Evolutionary conservation across 2,113 vertebrate species (phyloP), one percentile per base, ranked within the genome.

Genomic region (Eulemur rufifrons): DNA sequence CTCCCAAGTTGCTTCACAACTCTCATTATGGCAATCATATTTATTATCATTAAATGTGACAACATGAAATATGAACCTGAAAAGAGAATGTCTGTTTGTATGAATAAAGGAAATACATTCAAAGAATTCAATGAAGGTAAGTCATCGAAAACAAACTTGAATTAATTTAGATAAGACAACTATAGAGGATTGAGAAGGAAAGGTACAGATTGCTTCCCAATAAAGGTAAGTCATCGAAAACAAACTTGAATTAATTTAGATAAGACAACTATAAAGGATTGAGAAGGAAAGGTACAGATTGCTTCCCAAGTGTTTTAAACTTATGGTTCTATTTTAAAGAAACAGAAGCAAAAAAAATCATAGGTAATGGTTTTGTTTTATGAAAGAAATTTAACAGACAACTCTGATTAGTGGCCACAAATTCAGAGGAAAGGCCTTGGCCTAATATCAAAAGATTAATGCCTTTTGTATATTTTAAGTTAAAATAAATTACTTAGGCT

Each of bases 31-130:
- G 84, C 50, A 47, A 45, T 77, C n/a, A 42, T 50, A 61, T 29
- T 50, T 87, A 68, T 52, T 68, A 56, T 9, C n/a, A 74, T 84
- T 81, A 77, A 78, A 83, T 66, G 29, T 61, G 87, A 89, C 45
- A 68, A 68, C 2, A 42, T 63, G 42, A 89, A 73, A 64, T 45
- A 86, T 14, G 17, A 95, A 95, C 50, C 68, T 18, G 87, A 89
- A 80, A 80, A 68, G 45, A 76, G 25, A n/a, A 86, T n/a, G 76
- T 81, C 56, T 92, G 37, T 82, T 93, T 86, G 61, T 92, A n/a
- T 56, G 69, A 82, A 94, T 86, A 83, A 74, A 50, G 66, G 68
- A 54, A 91, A 84, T 25, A 17, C 34, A 45, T 86, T 93, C 68
- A 84, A 86, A 95, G 34, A 86, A 29, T 37, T 89, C 34, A 77